Conservation (phyloP, 2,797 vertebrate genomes). For the Cyprinella venusta region DNA sequence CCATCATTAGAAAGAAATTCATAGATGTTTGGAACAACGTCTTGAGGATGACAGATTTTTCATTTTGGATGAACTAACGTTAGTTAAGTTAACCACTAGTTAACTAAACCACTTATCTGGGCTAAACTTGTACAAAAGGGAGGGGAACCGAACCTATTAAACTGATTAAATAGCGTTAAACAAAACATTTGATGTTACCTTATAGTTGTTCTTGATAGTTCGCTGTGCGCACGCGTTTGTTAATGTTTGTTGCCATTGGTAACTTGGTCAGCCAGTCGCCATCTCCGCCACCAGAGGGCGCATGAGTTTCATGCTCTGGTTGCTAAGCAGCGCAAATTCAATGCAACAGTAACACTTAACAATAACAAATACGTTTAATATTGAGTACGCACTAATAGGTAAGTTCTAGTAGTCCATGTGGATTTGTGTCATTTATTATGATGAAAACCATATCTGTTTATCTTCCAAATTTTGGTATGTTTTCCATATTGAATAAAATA, state of each 20-base stretch:
- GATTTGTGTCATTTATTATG: background rate
- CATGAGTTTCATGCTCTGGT: background rate
- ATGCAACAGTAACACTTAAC: background rate
- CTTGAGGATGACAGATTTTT: too few relatives aligned
- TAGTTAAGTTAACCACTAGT: too few relatives aligned
- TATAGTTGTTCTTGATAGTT: background rate
- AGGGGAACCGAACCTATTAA: background rate
- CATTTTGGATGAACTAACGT: too few relatives aligned
- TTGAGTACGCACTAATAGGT: background rate
- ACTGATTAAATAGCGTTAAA: too few relatives aligned
- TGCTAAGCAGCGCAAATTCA: background rate
- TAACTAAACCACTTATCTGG: background rate
- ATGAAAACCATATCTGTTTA: background rate
- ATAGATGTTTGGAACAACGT: too few relatives aligned
- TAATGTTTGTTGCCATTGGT: conserved; percentile 43
- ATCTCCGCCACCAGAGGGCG: background rate
- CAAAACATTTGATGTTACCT: conserved; percentile 21
- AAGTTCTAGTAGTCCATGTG: background rate
- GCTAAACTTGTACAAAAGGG: too few relatives aligned
- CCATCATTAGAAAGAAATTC: too few relatives aligned
- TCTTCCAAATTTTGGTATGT: too few relatives aligned
- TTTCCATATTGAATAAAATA: background rate
- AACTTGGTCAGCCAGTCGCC: conserved; percentile 14
- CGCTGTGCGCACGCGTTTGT: background rate
- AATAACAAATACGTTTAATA: too few relatives aligned